Percentiles rank a stretch among this genome's conserved stretches.
phyloP scores from a whole-genome alignment of 2,888 invertebrate species.

The Dichetophora obliterata region DNA sequence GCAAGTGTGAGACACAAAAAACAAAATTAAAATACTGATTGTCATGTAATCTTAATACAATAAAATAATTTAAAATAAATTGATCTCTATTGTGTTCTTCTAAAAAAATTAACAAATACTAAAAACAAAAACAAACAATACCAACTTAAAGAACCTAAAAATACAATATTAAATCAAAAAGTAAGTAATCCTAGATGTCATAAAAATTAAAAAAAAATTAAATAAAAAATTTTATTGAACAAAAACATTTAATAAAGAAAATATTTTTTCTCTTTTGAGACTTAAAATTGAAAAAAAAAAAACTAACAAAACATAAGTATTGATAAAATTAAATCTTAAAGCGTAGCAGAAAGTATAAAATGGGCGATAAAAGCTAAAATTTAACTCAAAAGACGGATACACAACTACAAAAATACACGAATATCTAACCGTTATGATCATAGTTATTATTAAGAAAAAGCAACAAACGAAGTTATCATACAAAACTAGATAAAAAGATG shows the following conservation, averaged over 20 bases:
- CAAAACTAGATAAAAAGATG: slow-evolving; percentile 3
- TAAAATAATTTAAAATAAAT: slow-evolving; percentile 47
- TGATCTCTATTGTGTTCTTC: slow-evolving; percentile 67
- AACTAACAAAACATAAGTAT: neutral
- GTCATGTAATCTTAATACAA: slow-evolving; percentile 26
- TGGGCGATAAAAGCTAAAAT: neutral
- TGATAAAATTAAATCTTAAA: too few relatives aligned
- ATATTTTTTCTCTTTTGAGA: slow-evolving; percentile 46
- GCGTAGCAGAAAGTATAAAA: neutral
- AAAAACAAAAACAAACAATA: slow-evolving; percentile 26
- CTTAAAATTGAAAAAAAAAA: slow-evolving; percentile 21
- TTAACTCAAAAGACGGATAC: neutral
- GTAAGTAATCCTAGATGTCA: slow-evolving; percentile 27
- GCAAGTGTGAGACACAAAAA: neutral
- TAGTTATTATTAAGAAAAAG: neutral
- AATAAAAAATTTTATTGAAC: slow-evolving; percentile 33
- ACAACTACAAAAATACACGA: neutral
- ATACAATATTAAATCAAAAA: slow-evolving; percentile 36
- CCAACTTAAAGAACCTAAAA: slow-evolving; percentile 27
- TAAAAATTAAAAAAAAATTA: slow-evolving; percentile 27
- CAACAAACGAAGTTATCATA: neutral
- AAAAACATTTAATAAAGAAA: slow-evolving; percentile 24
- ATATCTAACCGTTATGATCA: neutral
- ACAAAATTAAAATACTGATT: slow-evolving; percentile 21
- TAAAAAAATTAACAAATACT: slow-evolving; percentile 13